Percentiles rank a stretch among this genome's conserved stretches.
Conservation (phyloP, 2,797 vertebrate species). For the Adrianichthys oophorus region DNA sequence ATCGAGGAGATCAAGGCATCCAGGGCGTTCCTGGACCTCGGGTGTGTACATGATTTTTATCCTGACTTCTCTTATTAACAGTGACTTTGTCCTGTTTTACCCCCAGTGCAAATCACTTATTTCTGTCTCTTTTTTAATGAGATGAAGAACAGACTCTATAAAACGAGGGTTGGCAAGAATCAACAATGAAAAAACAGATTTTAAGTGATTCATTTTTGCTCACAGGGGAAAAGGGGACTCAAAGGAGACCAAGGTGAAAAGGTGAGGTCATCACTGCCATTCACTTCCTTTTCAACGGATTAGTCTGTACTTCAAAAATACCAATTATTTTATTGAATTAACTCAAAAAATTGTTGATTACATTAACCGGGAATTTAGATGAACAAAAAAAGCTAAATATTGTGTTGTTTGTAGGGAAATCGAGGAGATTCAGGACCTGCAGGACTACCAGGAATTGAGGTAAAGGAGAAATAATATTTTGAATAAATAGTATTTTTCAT, state of each 20-base stretch:
- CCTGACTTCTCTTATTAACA: conserved; percentile 4
- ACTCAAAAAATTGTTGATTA: neutral
- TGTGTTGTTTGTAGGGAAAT: conserved; percentile 68
- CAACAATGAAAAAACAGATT: conserved; percentile 37
- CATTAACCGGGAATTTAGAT: neutral
- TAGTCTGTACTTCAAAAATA: conserved; percentile 5
- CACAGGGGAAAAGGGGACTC: conserved; percentile 84
- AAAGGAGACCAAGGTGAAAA: conserved; percentile 83
- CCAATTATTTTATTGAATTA: conserved; percentile 5
- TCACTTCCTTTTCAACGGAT: conserved; percentile 8
- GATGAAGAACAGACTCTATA: conserved; percentile 4
- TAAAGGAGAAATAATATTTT: conserved; percentile 56
- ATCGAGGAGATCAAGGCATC: conserved; percentile 71
- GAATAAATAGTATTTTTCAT: neutral
- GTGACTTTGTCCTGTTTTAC: conserved; percentile 18
- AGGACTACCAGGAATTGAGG: conserved; percentile 75
- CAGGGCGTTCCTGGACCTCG: conserved; percentile 73
- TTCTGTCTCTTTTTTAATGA: conserved; percentile 13
- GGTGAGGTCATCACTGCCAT: conserved; percentile 63
- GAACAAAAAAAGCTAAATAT: neutral
- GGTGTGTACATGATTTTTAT: conserved; percentile 57
- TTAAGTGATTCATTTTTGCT: conserved; percentile 43
- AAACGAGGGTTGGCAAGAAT: conserved; percentile 14
- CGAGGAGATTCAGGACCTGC: conserved; percentile 70
- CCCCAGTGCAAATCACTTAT: conserved; percentile 19